These are phyloP conservation scores for Chelon auratus DNA, from an alignment of 2,797 vertebrate species.

Conservation along the genomic window DNA sequence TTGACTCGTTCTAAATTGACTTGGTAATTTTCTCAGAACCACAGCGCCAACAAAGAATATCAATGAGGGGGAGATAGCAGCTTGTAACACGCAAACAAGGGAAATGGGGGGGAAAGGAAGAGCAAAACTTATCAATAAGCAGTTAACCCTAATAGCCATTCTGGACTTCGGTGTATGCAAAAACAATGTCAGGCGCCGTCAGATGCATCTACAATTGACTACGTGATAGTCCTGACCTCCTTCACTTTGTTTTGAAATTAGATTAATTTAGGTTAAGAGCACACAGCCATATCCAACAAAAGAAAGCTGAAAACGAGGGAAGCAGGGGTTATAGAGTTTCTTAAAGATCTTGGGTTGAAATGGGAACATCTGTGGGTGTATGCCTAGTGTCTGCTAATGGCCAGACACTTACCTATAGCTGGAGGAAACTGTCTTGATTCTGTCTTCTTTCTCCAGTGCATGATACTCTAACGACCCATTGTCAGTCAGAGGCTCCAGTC, in stretches of 20 bases:
- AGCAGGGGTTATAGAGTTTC: no score
- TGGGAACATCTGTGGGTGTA: no score
- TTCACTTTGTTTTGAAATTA: not conserved
- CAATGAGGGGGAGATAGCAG: conserved; percentile 36
- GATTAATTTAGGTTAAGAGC: not conserved
- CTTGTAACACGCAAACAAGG: not conserved
- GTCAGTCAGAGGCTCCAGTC: no score
- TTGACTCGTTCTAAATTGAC: conserved; percentile 62
- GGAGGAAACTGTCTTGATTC: no score
- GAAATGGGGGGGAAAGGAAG: conserved; percentile 13
- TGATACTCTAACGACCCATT: no score
- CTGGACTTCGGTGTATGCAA: conserved; percentile 16
- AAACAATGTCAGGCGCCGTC: conserved; percentile 11
- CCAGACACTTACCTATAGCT: no score
- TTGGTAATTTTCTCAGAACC: conserved; percentile 59
- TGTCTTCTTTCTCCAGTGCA: no score
- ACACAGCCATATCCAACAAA: no score
- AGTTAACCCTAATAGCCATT: conserved; percentile 18
- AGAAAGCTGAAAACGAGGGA: no score
- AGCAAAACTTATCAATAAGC: conserved; percentile 33
- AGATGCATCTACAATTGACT: not conserved
- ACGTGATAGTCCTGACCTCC: not conserved
- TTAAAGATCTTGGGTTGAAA: no score
- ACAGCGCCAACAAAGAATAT: conserved; percentile 44
- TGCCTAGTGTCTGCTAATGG: no score